Conservation (phyloP, 1,140 invertebrate species). For the Cecropterus lyciades region DNA sequence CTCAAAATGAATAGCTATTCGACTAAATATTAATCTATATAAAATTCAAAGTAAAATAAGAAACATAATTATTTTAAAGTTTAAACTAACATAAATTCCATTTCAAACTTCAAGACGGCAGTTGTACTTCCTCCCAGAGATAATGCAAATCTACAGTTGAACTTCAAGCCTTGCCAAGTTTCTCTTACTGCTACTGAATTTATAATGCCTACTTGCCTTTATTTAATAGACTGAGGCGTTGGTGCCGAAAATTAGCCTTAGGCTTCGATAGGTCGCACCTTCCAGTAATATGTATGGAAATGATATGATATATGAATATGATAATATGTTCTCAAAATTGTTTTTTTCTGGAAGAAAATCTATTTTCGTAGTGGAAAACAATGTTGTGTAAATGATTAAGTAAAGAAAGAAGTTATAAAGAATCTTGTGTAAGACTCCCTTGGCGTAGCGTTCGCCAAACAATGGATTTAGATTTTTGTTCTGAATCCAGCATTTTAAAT, state of each 20-base stretch:
- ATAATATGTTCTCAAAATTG: not conserved
- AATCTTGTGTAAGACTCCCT: too few relatives aligned
- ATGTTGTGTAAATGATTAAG: too few relatives aligned
- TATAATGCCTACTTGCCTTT: conserved; percentile 48
- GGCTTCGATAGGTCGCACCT: conserved; percentile 1
- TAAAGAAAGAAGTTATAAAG: too few relatives aligned
- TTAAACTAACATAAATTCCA: conserved; percentile 27
- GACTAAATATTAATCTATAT: too few relatives aligned
- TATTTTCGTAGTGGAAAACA: too few relatives aligned
- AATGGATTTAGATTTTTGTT: too few relatives aligned
- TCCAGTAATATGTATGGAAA: conserved; percentile 7
- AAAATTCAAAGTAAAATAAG: not conserved
- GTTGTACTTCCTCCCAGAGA: conserved; percentile 14
- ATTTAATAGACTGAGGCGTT: conserved; percentile 46
- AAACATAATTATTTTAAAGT: conserved; percentile 13
- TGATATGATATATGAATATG: not conserved
- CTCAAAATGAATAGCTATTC: too few relatives aligned
- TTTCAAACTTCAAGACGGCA: conserved; percentile 22
- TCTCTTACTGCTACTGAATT: conserved; percentile 34
- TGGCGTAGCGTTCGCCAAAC: too few relatives aligned
- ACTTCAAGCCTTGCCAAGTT: conserved; percentile 23
- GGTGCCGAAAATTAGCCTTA: conserved; percentile 18
- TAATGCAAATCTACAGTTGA: conserved; percentile 35
- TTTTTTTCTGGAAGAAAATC: too few relatives aligned
- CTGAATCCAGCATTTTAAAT: too few relatives aligned